Evolutionary conservation across 2,797 vertebrate species (phyloP).

Genomic region (Paedocypris micromegethes): DNA sequence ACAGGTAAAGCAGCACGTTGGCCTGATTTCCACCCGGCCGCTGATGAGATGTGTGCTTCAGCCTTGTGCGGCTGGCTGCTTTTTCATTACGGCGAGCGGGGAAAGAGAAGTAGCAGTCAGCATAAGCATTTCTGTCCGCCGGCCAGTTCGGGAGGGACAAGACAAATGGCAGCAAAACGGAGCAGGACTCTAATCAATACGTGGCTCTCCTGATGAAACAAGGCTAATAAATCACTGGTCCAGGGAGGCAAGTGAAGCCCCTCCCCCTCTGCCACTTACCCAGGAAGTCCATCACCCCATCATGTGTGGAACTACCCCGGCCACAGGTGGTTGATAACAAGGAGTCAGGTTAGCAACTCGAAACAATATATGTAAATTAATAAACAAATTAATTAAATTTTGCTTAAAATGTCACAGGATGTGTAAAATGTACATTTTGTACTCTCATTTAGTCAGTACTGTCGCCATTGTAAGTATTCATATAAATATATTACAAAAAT

Average conservation of each 20-base stretch:
- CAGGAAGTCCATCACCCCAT: slow-evolving; percentile 32
- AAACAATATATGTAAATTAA: too few relatives aligned
- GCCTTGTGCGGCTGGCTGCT: slow-evolving; percentile 55
- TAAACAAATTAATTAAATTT: too few relatives aligned
- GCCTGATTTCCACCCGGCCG: slow-evolving; percentile 5
- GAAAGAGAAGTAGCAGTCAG: slow-evolving; percentile 54
- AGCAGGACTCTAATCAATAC: slow-evolving; percentile 61
- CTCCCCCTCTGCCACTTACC: slow-evolving; percentile 13
- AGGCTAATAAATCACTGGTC: slow-evolving; percentile 59
- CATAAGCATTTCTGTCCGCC: slow-evolving; percentile 65
- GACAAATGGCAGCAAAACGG: slow-evolving; percentile 64
- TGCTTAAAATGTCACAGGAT: too few relatives aligned
- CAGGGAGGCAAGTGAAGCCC: slow-evolving; percentile 32
- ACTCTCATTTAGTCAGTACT: too few relatives aligned
- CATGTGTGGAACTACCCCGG: slow-evolving; percentile 7
- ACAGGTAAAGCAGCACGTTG: slow-evolving; percentile 46
- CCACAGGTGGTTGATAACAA: slow-evolving; percentile 49
- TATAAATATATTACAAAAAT: too few relatives aligned
- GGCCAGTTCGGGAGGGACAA: slow-evolving; percentile 51
- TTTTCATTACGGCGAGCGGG: slow-evolving; percentile 54
- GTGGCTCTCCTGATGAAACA: slow-evolving; percentile 64
- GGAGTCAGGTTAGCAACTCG: neutral
- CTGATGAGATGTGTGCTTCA: slow-evolving; percentile 48
- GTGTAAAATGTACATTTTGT: too few relatives aligned
- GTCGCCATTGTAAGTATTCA: too few relatives aligned